Evolutionary conservation across 2,113 vertebrate genomes (phyloP), one percentile per base, ranked within the genome.

Genomic region (Tyto alba): DNA sequence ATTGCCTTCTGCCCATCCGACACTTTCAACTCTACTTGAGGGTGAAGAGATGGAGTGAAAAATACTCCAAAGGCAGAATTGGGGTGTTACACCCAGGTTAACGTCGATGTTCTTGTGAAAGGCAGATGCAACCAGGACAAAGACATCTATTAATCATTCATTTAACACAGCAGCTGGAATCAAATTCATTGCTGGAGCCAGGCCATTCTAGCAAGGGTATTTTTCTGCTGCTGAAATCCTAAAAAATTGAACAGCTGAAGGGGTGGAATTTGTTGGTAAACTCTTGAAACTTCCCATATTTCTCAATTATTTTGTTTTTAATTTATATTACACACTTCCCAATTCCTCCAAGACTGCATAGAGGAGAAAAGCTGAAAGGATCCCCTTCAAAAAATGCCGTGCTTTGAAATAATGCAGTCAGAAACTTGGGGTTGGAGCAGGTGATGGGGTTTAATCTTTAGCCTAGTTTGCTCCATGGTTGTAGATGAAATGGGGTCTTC

Each of bases 141-240:
- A 89, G 67, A 8, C 91, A 53, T 50, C 66, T 45, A 73, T 66
- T 95, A 83, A 94, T 94, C 84, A 68, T 56, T 69, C 63, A 14
- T 85, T 90, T 60, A 76, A 60, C 57, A 18, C 57, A 59, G 63
- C 90, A 91, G 66, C 57, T 88, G 85, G 81, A 88, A 85, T 67
- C 74, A 41, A 11, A 57, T 71, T 43, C 73, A 10, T 20, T 38
- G 68, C 73, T 84, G 90, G 90, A 91, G 57, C 38, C 0, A 1
- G 64, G 89, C 75, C 50, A 34, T 76, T 64, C 81, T 78, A 71
- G 73, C 55, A 52, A 74, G 86, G 47, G 56, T 34, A 13, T 29
- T 45, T 30, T 56, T 41, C 52, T 85, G 27, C 66, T 75, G 34
- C 48, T 36, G 34, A 48, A 81, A 36, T 47, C 2, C 1, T 75